Evolutionary conservation across 2,113 vertebrate genomes (phyloP).

Genomic region (Varanus komodoensis): DNA sequence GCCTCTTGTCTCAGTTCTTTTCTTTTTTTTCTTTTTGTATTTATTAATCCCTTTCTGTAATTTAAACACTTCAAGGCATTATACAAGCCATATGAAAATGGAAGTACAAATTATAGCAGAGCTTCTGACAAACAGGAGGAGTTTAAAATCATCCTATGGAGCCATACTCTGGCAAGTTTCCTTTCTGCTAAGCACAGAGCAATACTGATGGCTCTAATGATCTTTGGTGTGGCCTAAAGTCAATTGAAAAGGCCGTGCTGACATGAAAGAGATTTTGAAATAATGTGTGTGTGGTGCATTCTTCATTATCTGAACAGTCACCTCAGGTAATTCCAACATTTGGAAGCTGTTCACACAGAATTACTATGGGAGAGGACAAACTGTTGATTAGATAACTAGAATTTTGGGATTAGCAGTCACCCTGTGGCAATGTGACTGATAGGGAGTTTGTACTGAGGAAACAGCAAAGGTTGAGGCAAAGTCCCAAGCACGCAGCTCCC

Average conservation of each 20-base stretch:
- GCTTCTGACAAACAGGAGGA: neutral
- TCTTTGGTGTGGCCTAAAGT: neutral
- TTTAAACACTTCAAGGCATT: conserved; percentile 30
- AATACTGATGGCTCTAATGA: conserved; percentile 23
- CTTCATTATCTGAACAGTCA: neutral
- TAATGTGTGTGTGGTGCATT: neutral
- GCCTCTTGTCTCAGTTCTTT: neutral
- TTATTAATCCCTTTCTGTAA: conserved; percentile 1
- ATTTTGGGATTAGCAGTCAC: neutral
- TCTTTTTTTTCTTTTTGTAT: neutral
- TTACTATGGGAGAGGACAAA: neutral
- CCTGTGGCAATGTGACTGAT: neutral
- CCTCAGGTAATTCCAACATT: conserved; percentile 5
- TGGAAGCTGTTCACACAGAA: neutral
- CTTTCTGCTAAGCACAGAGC: neutral
- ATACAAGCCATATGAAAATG: neutral
- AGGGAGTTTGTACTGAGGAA: neutral
- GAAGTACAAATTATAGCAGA: neutral
- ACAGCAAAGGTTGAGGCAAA: neutral
- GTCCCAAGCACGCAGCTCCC: neutral
- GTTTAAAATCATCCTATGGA: neutral
- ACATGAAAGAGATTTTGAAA: neutral
- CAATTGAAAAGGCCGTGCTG: neutral
- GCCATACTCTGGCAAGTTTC: neutral
- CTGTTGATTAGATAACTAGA: neutral